These are phyloP conservation scores for Vidua chalybeata DNA, from an alignment of 2,113 vertebrate genomes.

Conservation along the genomic window DNA sequence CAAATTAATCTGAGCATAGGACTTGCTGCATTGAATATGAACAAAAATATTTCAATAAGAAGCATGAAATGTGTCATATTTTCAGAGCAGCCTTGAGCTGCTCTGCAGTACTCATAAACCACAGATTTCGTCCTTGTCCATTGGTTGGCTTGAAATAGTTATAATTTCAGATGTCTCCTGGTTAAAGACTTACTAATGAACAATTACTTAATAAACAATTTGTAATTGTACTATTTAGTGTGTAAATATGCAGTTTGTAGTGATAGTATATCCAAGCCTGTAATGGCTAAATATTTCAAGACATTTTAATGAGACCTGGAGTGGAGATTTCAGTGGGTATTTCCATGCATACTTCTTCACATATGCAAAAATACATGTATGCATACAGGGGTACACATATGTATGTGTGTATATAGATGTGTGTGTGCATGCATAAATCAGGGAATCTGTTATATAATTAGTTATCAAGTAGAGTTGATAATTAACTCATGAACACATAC, in stretches of 20 bases:
- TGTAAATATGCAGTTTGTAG: slow-evolving; percentile 1
- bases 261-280: neutral
- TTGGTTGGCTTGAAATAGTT: slow-evolving; percentile 8
- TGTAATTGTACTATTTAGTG: neutral
- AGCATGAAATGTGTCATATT: neutral
- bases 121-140: neutral
- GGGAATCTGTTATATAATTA: neutral
- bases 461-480: neutral
- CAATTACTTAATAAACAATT: neutral
- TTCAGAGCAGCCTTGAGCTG: neutral
- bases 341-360: neutral
- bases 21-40: slow-evolving; percentile 15
- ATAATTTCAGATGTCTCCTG: neutral
- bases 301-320: neutral
- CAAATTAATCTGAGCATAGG: neutral
- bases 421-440: neutral
- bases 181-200: slow-evolving; percentile 1
- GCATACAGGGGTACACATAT: neutral
- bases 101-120: neutral
- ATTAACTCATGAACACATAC: neutral
- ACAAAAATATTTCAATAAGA: neutral
- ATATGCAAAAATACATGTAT: neutral
- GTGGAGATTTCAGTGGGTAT: neutral
- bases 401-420: neutral
- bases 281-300: neutral